These are phyloP conservation scores for Artemia franciscana DNA, from an alignment of 1,140 invertebrate species.

Conservation along the genomic window DNA sequence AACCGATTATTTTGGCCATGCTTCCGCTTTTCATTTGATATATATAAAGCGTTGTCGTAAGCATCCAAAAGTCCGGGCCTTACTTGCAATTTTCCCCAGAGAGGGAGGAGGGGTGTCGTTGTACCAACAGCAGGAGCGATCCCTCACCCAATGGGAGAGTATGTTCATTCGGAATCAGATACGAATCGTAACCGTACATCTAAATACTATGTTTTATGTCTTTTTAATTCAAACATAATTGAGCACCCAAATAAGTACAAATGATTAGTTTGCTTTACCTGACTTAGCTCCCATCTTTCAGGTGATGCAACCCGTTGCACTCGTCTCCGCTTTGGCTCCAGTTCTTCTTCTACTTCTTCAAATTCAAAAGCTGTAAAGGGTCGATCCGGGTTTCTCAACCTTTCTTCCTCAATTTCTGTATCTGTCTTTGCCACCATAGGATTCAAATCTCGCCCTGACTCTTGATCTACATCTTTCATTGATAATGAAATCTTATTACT, in stretches of 20 bases:
- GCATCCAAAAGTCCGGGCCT: too few species aligned
- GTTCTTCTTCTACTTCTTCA: constrained; percentile 40
- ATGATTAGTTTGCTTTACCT: constrained; percentile 17
- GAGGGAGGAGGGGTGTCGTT: too few species aligned
- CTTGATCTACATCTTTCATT: constrained; percentile 96
- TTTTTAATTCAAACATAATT: too few species aligned
- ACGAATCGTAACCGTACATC: too few species aligned
- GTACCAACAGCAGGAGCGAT: too few species aligned
- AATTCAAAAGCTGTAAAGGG: constrained; percentile 44
- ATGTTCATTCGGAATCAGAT: too few species aligned
- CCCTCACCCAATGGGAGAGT: too few species aligned
- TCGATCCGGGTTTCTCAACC: constrained; percentile 53
- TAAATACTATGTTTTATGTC: too few species aligned
- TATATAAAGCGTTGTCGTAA: too few species aligned
- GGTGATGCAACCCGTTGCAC: constrained; percentile 86
- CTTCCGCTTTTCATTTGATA: too few species aligned
- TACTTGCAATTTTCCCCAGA: too few species aligned
- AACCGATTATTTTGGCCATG: too few species aligned
- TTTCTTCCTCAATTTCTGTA: constrained; percentile 11
- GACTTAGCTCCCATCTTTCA: constrained; percentile 46
- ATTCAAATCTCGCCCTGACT: constrained; percentile 80
- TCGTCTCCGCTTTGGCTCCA: constrained; percentile 45
- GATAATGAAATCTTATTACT: constrained; percentile 87
- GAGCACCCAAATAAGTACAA: background rate
- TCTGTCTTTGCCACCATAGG: constrained; percentile 29